A percentile compares a stretch with the other conserved stretches of the same genome.
phyloP scores from a whole-genome alignment of 2,797 vertebrate species.

The Pangasius larnaudii region DNA sequence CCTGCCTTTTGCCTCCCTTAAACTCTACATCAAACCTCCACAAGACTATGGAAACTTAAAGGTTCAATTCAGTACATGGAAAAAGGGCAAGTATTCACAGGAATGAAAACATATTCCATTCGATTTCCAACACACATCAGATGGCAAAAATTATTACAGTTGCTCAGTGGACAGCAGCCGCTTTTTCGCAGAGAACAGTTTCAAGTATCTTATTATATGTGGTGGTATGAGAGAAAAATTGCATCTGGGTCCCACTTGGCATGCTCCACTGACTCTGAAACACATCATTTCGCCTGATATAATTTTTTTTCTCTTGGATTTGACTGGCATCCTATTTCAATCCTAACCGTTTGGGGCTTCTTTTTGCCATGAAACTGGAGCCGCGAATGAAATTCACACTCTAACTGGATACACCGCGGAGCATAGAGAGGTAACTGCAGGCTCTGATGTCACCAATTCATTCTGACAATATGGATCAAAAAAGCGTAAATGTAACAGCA shows the following conservation, averaged over 20 bases:
- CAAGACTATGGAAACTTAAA: conserved; percentile 61
- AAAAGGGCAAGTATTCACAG: conserved; percentile 48
- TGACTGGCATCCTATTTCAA: conserved; percentile 62
- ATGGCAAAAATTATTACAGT: conserved; percentile 76
- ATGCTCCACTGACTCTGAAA: conserved; percentile 63
- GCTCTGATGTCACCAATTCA: conserved; percentile 60
- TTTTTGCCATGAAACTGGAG: conserved; percentile 67
- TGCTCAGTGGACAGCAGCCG: conserved; percentile 63
- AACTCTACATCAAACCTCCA: conserved; percentile 63
- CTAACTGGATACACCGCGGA: conserved; percentile 54
- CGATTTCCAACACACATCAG: conserved; percentile 71
- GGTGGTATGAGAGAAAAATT: conserved; percentile 74
- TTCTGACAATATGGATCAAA: conserved; percentile 63
- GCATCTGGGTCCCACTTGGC: conserved; percentile 74
- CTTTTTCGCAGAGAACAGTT: conserved; percentile 61
- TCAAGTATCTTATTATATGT: conserved; percentile 74
- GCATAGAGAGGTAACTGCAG: conserved; percentile 51
- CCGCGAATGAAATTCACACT: conserved; percentile 66
- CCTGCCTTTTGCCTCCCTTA: conserved; percentile 33
- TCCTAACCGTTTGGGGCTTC: conserved; percentile 65
- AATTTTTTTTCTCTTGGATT: conserved; percentile 57
- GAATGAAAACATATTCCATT: conserved; percentile 68
- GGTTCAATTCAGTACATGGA: conserved; percentile 67
- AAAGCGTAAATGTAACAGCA: conserved; percentile 49
- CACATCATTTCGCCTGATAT: conserved; percentile 69